A percentile compares a stretch with the other conserved stretches of the same genome.
These are phyloP conservation scores for Pachyseris speciosa DNA, from an alignment of 64 coral and sea anemone genomes.

Conservation along the genomic window DNA sequence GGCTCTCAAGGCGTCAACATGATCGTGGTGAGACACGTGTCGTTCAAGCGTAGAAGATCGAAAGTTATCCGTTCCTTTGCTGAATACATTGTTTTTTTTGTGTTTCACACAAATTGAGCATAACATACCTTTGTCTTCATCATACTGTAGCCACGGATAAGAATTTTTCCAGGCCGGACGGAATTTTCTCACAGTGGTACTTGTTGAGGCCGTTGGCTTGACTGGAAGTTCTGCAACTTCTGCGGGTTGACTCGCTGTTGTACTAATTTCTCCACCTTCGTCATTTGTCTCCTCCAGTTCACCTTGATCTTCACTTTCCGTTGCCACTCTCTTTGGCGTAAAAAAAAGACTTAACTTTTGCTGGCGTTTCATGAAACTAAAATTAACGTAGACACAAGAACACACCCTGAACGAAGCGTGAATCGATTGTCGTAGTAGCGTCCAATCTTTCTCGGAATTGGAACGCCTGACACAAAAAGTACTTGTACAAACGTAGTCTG, in stretches of 20 bases:
- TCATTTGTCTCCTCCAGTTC: slow-evolving; percentile 4
- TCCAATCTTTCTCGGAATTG: slow-evolving; percentile 1
- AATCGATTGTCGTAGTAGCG: slow-evolving; percentile 22
- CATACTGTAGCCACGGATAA: slow-evolving; percentile 56
- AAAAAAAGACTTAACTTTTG: slow-evolving; percentile 6
- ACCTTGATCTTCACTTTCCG: slow-evolving; percentile 3
- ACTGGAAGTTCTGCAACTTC: slow-evolving; percentile 45
- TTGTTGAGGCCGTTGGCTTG: slow-evolving; percentile 36
- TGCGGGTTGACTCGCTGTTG: slow-evolving; percentile 1
- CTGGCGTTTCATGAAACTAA: slow-evolving; percentile 11
- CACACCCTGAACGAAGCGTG: slow-evolving; percentile 45
- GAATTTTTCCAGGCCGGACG: slow-evolving; percentile 42
- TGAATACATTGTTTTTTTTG: slow-evolving; percentile 58
- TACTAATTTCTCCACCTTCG: background rate
- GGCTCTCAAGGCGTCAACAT: slow-evolving; percentile 49
- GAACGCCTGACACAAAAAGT: slow-evolving; percentile 11
- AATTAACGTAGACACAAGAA: slow-evolving; percentile 37
- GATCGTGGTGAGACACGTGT: slow-evolving; percentile 55
- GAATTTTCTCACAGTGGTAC: slow-evolving; percentile 35
- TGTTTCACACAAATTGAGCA: slow-evolving; percentile 66
- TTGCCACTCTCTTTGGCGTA: slow-evolving; percentile 14
- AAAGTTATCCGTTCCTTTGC: slow-evolving; percentile 59
- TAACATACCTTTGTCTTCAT: slow-evolving; percentile 52
- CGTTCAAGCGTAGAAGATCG: slow-evolving; percentile 51
- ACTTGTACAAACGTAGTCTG: background rate